A percentile compares a stretch with the other conserved stretches of the same genome.
These are phyloP conservation scores for Imbricaverruca yamaguchii DNA, from an alignment of 2,888 invertebrate species.

Conservation along the genomic window DNA sequence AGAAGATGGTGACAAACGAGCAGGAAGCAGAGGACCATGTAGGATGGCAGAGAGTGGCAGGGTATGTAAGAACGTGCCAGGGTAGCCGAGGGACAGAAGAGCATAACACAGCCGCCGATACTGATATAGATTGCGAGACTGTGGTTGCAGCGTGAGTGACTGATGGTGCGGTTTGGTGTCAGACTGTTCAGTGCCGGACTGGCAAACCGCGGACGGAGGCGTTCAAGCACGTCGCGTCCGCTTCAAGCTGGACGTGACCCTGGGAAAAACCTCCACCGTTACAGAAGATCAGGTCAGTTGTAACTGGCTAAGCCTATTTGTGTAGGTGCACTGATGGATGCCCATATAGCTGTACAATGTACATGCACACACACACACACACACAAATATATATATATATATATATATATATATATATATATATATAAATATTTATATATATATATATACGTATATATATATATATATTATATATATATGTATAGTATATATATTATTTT, in stretches of 20 bases:
- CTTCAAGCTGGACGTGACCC: neutral
- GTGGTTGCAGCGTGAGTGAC: no score
- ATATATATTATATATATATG: slow-evolving; percentile 5
- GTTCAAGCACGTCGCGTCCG: neutral
- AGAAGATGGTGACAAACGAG: no score
- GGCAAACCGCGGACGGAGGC: neutral
- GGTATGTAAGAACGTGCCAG: no score
- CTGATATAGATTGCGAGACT: no score
- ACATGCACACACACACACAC: neutral
- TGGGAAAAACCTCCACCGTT: neutral
- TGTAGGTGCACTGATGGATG: neutral
- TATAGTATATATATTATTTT: no score
- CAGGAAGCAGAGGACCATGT: no score
- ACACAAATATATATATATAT: slow-evolving; percentile 20
- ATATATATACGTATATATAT: slow-evolving; percentile 9
- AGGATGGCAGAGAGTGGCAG: no score
- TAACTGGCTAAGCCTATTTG: neutral
- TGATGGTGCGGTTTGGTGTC: neutral
- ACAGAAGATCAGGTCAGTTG: neutral
- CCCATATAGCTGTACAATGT: neutral
- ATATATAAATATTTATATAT: slow-evolving; percentile 3
- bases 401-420: neutral
- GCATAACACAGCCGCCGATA: no score
- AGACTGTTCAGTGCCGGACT: neutral
- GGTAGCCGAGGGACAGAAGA: no score